Percentiles rank a stretch among this genome's conserved stretches.
These are phyloP conservation scores for Glandiceps talaboti DNA, from an alignment of 53 echinoderm and acorn worm genomes.

Conservation along the genomic window DNA sequence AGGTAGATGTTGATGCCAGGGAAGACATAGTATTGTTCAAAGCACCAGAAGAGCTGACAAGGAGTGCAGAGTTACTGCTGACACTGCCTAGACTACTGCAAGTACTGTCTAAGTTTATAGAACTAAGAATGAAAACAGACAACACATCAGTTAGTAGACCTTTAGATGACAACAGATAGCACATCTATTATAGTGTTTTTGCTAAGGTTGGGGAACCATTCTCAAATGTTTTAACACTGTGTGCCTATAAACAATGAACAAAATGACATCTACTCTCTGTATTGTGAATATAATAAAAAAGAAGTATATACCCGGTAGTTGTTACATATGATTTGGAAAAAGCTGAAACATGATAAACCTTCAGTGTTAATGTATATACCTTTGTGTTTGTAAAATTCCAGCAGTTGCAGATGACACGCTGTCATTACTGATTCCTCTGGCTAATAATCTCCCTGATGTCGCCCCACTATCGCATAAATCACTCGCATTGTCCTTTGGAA, in stretches of 20 bases:
- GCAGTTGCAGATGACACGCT: not conserved
- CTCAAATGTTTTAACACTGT: too few relatives aligned
- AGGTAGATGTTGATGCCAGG: conserved; percentile 31
- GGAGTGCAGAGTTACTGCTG: conserved; percentile 4
- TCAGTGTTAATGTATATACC: too few relatives aligned
- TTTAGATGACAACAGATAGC: not conserved
- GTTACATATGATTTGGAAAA: too few relatives aligned
- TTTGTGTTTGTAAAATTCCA: not conserved
- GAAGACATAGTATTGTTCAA: conserved; percentile 24
- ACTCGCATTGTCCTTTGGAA: not conserved
- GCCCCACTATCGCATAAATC: not conserved
- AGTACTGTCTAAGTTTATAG: not conserved
- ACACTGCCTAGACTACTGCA: conserved; percentile 28
- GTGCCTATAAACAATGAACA: too few relatives aligned
- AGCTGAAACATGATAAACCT: too few relatives aligned
- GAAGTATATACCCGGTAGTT: too few relatives aligned
- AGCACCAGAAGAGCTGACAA: not conserved
- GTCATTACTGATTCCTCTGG: not conserved
- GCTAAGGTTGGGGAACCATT: too few relatives aligned
- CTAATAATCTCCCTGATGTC: not conserved
- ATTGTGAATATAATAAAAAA: too few relatives aligned
- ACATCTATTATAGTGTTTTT: not conserved
- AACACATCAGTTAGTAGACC: too few relatives aligned
- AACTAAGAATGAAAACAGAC: not conserved
- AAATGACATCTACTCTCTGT: too few relatives aligned